A percentile compares a stretch with the other conserved stretches of the same genome.
Conservation (phyloP, 2,113 vertebrate genomes). For the Melanerpes aurifrons region DNA sequence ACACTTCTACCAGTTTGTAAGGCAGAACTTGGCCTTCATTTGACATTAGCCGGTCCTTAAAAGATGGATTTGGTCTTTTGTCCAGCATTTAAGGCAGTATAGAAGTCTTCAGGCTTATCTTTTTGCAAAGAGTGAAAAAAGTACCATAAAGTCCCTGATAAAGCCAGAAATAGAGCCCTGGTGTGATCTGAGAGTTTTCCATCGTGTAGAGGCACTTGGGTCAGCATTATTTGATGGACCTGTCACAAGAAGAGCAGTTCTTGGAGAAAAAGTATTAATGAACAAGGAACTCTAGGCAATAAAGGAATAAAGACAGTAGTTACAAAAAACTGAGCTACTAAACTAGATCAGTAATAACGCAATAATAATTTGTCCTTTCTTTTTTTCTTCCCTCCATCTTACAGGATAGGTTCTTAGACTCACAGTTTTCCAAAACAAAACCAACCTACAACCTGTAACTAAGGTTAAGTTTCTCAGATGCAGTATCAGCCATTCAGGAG, state of each 20-base stretch:
- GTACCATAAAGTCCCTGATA: neutral
- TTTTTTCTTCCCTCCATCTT: neutral
- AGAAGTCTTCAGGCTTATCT: neutral
- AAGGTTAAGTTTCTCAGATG: neutral
- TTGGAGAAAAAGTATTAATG: neutral
- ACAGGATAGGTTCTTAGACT: neutral
- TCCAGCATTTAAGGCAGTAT: neutral
- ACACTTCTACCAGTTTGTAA: neutral
- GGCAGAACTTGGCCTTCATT: neutral
- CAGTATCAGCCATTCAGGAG: neutral
- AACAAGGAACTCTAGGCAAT: neutral
- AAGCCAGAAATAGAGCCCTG: neutral
- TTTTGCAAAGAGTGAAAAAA: neutral
- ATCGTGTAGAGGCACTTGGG: neutral
- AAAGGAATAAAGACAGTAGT: neutral
- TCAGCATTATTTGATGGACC: neutral
- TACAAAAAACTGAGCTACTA: neutral
- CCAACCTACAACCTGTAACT: neutral
- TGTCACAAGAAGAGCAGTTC: neutral
- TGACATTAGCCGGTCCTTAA: neutral
- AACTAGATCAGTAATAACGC: neutral
- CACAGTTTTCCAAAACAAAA: neutral
- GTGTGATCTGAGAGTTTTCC: neutral
- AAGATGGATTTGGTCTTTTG: neutral
- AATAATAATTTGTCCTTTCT: neutral